Base-by-base conservation (phyloP, 2,113 vertebrate genomes). In the Chionodraco myersi region DNA sequence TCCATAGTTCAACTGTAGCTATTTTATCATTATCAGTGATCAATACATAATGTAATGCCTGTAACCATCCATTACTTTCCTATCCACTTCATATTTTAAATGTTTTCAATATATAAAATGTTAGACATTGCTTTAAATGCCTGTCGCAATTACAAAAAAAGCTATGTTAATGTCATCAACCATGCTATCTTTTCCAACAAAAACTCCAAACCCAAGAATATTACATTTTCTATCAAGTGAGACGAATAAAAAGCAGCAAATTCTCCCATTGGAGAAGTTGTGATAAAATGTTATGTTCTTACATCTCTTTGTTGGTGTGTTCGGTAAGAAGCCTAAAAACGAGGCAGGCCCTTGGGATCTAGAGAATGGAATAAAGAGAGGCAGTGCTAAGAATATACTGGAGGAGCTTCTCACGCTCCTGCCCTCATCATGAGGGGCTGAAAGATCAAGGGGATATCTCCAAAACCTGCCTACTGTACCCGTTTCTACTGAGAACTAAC, bases 331-430 rank as follows among this genome's bases (percentile, higher is more conserved):
- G 44, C 36, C 60, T 73, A 51, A 82, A 78, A 75, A 75, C 34
- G 52, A 74, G 1, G 0, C 13, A 0, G 5, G 8, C 26, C 45
- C 75, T 1, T 66, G 59, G 48, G 79, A 78, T 71, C 45, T 3
- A 10, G 56, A 30, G 57, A 64, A 61, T 59, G 62, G 58, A 54
- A 56, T 76, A 67, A 48, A 13, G 66, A 70, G 72, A 80, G 80
- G 11, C 59, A n/a, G 57, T 15, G 75, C 80, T 80, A 89, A 90
- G 79, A 84, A 88, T 80, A 86, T n/a, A 61, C 49, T 11, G 58
- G 47, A 63, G 54, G 58, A 75, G 53, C 54, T 82, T 82, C 84
- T 89, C 84, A 85, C 81, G 74, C 75, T 86, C 60, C 18, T 57
- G 48, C 53, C 49, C 84, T 74, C 0, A 67, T 81, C 74, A 66